Conservation (phyloP, 1,140 invertebrate species). For the honey bee (Apis mellifera) region Amel_HAv3.1 CM009933.2:6299001-6299500, state of each 20-base stretch:
- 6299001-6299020: conserved; percentile 3
- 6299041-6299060: conserved; percentile 34
- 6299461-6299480: not conserved
- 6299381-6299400: conserved; percentile 7
- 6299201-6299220: not conserved
- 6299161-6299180: rapidly evolving
- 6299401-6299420: not conserved
- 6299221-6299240: not conserved
- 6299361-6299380: not conserved
- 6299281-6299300: not conserved
- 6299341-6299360: not conserved
- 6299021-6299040: conserved; percentile 31
- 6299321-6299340: not conserved
- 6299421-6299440: conserved; percentile 8
- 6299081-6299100: no score
- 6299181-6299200: not conserved
- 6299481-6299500: not conserved
- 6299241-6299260: no score
- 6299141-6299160: not conserved
- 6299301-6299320: not conserved
- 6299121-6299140: not conserved
- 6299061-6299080: conserved; percentile 38
- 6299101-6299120: conserved; percentile 1
- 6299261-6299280: not conserved
- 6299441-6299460: no score